Conservation (phyloP, 2,797 vertebrate species). For the Centropyge bicolor region DNA sequence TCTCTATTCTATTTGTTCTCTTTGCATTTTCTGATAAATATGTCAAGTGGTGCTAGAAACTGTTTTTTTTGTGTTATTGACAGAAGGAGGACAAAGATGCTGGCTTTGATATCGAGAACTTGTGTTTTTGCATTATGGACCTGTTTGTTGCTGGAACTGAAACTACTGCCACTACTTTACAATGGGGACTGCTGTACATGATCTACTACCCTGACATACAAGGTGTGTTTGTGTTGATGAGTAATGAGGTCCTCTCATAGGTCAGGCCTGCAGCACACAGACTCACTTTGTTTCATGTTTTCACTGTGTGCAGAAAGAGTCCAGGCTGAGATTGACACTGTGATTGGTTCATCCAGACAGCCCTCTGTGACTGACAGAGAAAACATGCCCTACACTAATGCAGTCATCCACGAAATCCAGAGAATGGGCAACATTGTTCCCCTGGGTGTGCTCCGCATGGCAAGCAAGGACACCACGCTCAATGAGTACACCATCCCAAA, state of each 20-base stretch:
- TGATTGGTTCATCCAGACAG: constrained; percentile 70
- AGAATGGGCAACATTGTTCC: constrained; percentile 85
- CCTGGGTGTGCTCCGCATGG: constrained; percentile 56
- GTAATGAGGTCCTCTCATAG: neutral
- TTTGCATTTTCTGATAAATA: neutral
- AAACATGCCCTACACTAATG: constrained; percentile 77
- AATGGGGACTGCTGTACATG: constrained; percentile 89
- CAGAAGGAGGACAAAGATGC: constrained; percentile 67
- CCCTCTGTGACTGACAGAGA: constrained; percentile 71
- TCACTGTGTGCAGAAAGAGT: constrained; percentile 68
- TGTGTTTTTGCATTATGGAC: constrained; percentile 75
- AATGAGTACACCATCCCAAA: constrained; percentile 85
- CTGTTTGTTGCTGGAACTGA: constrained; percentile 86
- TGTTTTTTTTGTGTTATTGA: neutral
- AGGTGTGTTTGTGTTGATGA: constrained; percentile 56
- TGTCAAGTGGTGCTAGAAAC: neutral
- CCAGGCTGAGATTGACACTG: constrained; percentile 77
- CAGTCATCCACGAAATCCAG: constrained; percentile 84
- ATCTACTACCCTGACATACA: constrained; percentile 87
- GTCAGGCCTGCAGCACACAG: neutral
- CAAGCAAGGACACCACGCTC: constrained; percentile 70
- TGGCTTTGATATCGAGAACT: constrained; percentile 81
- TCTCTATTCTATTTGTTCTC: neutral
- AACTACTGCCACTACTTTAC: constrained; percentile 81
- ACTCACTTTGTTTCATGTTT: constrained; percentile 20